Evolutionary conservation across 1,140 invertebrate genomes (phyloP), one percentile per base, ranked within the genome.

Genomic region (Mycetomoellerius zeteki): DNA sequence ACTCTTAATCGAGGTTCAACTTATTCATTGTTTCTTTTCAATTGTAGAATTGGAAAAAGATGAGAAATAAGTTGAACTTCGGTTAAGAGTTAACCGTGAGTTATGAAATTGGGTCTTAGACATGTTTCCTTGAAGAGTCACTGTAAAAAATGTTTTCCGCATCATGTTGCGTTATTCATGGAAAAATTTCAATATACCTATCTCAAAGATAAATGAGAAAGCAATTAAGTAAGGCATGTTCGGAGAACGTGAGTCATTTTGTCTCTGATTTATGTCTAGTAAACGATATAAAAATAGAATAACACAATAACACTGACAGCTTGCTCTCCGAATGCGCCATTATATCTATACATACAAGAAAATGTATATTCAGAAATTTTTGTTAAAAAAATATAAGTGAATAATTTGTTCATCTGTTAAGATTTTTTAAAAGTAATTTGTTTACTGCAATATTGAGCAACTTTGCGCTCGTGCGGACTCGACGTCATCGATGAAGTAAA

Each of bases 401-500:
- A 8, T 30, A n/a, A 65, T 50, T n/a, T 16, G 37, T 43, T 10
- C 10, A 10, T 43, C 37, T 12, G 8, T 0, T 43, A 43, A 43
- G 10, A 43, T 43, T 10, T 43, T 43, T 10, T 43, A 43, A 43
- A 43, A 43, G 8, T 21, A n/a, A 65, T 50, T n/a, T 16, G 47
- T 5, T 7, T 54, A 43, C 24, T 60, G 37, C 16, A 21, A 27
- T 56, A 37, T 37, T 21, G 4, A 43, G 62, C 21, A 54, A 47
- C 33, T 58, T 54, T 8, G 73, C 50, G 27, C 3, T 30, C 33
- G 19, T 19, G 14, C 30, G 10, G 58, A 75, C 37, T 67, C 16
- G 27, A 52, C 50, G 16, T 33, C 50, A 27, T 16, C 56, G 58
- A 73, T n/a, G 58, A 54, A 82, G 67, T 24, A 19, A 81, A 81